Evolutionary conservation across 2,797 vertebrate genomes (phyloP), one percentile per base, ranked within the genome.

Genomic region (Halcyon smyrnensis): DNA sequence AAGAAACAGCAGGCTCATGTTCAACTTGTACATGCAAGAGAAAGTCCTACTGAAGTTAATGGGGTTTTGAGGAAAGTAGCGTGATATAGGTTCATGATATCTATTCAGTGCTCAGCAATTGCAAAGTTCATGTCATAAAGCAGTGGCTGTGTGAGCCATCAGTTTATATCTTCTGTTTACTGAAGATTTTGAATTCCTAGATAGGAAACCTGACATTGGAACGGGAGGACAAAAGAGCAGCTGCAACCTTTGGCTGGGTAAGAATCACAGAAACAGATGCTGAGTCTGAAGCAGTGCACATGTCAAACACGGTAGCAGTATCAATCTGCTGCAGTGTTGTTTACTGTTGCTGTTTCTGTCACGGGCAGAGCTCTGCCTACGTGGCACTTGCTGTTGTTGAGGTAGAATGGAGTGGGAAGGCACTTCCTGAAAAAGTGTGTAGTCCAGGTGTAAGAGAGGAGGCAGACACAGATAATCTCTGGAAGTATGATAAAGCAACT

Each of bases 401-500:
- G 32, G 19, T 32, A 30, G n/a, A 28, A 28, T 2, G 6, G 15
- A 39, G 43, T 19, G 28, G 36, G 41, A 71, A 69, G 16, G 46
- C 27, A 11, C 24, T 43, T 45, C 57, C 53, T 0, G 0, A n/a
- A 64, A 25, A 25, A 36, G 12, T 11, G 20, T 0, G 0, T 12
- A 15, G 39, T 43, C 43, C 36, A n/a, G 59, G 21, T 46, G 23
- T 46, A 65, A 89, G 56, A 37, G 68, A 82, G 32, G 21, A 68
- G 15, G 2, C n/a, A 78, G 53, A 34, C 30, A 32, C 12, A 51
- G 54, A 15, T 8, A 50, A 10, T 43, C 19, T 82, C 0, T 1
- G 6, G 8, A 73, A 25, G 20, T 65, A 18, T 41, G 18, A 59
- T 17, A 28, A 54, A 64, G 23, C 37, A 57, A 25, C 1, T 0